Evolutionary conservation across 2,888 invertebrate species (phyloP), one percentile per base, ranked within the genome.

Genomic region (Epirrita christyi): DNA sequence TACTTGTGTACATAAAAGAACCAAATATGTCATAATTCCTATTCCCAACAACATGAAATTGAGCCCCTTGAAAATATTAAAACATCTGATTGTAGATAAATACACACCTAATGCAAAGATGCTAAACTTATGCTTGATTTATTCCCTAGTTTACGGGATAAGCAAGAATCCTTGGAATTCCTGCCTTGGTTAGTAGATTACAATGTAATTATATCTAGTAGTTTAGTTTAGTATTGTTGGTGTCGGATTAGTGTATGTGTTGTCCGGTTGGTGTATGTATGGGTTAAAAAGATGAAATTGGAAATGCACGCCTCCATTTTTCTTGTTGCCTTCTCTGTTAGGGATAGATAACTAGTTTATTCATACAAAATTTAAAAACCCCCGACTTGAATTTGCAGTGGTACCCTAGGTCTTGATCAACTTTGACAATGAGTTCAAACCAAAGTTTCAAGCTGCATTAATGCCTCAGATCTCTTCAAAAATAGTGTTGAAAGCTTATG

Each of bases 121-220:
- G 72, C 83, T 88, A 86, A 85, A 84, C 70, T 74, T 75, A 63
- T 85, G 85, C 88, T 88, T 90, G 83, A 77, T 89, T 89, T 90
- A 88, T 93, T 92, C 88, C 88, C 92, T 94, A 95, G 95, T 95
- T 94, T 94, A 93, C 94, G 95, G 95, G 95, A 95, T 94, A 95
- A 95, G 93, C 94, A 93, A 93, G 95, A 95, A 87, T 93, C 93
- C 86, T 93, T 95, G 94, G 95, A 95, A 91, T 95, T 94, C 93
- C 94, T 94, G 88, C 95, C 95, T 94, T 95, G 95, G 95, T 95
- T 94, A 95, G 95, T 95, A 95, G 93, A 80, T 78, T 82, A 84
- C 76, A 81, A 74, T 83, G 80, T 85, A 85, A 80, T 83, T 81
- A 82, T 80, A 69, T 68, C 79, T 86, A 83, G 74, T 78, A 71